Evolutionary conservation across 2,113 vertebrate genomes (phyloP).

Genomic region (Psilopsiagon aymara): DNA sequence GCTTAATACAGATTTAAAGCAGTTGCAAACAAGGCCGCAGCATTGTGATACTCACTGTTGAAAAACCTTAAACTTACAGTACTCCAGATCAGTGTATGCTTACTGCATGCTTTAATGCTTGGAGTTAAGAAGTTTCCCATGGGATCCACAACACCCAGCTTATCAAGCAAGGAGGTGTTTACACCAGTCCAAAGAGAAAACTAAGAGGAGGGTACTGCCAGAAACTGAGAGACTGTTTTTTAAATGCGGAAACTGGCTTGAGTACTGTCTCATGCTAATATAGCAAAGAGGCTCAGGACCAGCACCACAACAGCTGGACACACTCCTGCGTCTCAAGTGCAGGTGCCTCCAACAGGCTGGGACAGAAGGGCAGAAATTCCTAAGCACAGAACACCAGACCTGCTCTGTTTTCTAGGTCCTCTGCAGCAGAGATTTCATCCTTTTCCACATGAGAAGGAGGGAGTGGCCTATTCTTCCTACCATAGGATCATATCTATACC

Average conservation of each 20-base stretch:
- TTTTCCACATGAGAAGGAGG: neutral
- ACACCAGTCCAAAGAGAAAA: neutral
- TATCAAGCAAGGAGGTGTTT: neutral
- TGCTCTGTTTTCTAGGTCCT: neutral
- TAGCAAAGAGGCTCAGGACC: neutral
- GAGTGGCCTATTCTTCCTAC: neutral
- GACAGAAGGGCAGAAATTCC: neutral
- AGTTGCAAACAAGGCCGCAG: neutral
- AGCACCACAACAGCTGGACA: neutral
- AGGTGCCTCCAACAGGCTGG: neutral
- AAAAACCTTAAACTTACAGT: neutral
- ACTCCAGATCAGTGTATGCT: neutral
- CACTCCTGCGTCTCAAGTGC: neutral
- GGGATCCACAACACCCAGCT: neutral
- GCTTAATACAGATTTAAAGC: neutral
- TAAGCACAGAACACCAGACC: neutral
- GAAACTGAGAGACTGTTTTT: neutral
- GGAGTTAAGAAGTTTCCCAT: neutral
- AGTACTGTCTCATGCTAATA: neutral
- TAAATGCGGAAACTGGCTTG: accelerated
- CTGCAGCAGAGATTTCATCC: neutral
- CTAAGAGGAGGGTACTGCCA: neutral
- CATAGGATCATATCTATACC: neutral
- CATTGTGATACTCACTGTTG: neutral
- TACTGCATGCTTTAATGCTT: neutral